phyloP scores from a whole-genome alignment of 2,888 invertebrate genomes.

The Archips xylosteana region DNA sequence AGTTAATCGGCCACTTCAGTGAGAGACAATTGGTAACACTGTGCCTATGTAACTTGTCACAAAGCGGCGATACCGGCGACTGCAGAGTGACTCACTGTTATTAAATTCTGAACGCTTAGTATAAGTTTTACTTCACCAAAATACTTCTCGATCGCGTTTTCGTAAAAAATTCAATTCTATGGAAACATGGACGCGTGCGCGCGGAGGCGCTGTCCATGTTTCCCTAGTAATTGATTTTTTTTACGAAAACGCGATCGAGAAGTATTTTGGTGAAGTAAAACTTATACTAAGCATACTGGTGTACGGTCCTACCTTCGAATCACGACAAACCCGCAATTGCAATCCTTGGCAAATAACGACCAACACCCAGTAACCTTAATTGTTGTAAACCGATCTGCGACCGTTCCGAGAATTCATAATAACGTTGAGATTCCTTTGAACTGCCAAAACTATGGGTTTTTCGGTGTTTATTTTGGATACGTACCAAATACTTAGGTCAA shows the following conservation, averaged over 20 bases:
- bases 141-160: no score
- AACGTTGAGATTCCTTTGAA: conserved; percentile 6
- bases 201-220: no score
- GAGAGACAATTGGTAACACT: neutral
- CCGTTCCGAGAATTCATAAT: conserved; percentile 18
- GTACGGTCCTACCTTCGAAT: conserved; percentile 10
- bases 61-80: neutral
- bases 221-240: no score
- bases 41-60: neutral
- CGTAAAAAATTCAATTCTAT: no score
- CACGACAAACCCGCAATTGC: conserved; percentile 14
- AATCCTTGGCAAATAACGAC: conserved; percentile 22
- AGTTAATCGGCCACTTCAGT: conserved; percentile 3
- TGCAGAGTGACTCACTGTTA: conserved; percentile 17
- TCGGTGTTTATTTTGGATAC: neutral
- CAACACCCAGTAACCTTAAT: conserved; percentile 34
- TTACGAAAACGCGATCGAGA: no score
- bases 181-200: no score
- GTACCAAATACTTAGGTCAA: neutral
- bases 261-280: no score
- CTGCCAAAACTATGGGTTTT: conserved; percentile 6
- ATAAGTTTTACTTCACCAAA: no score
- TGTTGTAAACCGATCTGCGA: conserved; percentile 11
- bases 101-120: no score
- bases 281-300: no score